Evolutionary conservation across 2,113 vertebrate species (phyloP), one percentile per base, ranked within the genome.

Genomic region (Callionymus lyra): DNA sequence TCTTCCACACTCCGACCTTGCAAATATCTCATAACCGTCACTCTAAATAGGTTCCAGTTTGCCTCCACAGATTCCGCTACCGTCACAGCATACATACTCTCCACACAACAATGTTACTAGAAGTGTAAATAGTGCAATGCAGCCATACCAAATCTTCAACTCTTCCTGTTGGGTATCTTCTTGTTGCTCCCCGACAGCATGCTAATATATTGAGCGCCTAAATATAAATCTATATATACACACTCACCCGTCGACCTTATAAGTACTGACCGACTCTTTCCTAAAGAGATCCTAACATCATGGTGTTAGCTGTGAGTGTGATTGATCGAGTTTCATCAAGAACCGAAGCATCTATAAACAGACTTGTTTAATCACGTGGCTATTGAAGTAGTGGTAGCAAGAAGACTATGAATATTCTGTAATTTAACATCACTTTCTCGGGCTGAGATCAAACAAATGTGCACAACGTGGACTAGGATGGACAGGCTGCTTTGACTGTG

Each of bases 341-440:
- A 6, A 3, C 10, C 14, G 9, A 1, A 41, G 46, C 63, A 46
- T 59, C 51, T 57, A 39, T 44, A 65, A 58, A 13, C 12, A 74
- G 76, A 74, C 61, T 65, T 66, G 68, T 73, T 71, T 63, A 53
- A 62, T 38, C 70, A 72, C 76, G 61, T 78, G 63, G 53, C 65
- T 68, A 70, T 82, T 40, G 60, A 59, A 70, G 63, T 82, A 77
- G 68, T 56, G 55, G 61, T 74, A 76, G 73, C 13, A 68, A 47
- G 48, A 58, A 17, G 54, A 63, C n/a, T 8, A 63, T 62, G 56
- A 65, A 49, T 69, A 59, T 71, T 63, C 63, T 70, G 63, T 77
- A 50, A 44, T 45, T 41, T 53, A 59, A 56, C 41, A 56, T 52
- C 41, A 38, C 39, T 62, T 39, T 59, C 47, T 31, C 51, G 9